Base-by-base conservation (phyloP, 2,888 invertebrate species). In the Dascillus cervinus region DNA sequence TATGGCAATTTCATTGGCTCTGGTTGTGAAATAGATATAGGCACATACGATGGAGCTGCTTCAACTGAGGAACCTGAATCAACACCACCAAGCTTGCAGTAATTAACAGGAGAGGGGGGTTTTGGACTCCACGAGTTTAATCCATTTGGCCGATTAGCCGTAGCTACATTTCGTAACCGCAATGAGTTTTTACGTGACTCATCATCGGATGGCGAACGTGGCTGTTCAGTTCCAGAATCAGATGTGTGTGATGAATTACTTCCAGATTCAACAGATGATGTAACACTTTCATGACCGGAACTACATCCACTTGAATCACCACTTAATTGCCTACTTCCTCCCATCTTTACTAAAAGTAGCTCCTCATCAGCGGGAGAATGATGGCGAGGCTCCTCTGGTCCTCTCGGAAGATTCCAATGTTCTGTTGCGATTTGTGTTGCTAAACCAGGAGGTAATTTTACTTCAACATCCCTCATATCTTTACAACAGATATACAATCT, bases 371-470 rank as follows among this genome's bases (percentile, higher is more conserved):
- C 58, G 26, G 59, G 50, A 3, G 56, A 47, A 11, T 57, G 40
- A 26, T 41, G 47, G 33, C 42, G 47, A 19, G 38, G 45, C 11
- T 50, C 52, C 9, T 50, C 55, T 38, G 49, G 56, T 46, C 61
- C 61, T 50, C 62, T 64, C 22, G 64, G 60, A 2, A 62, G 58
- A 19, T 29, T 43, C 53, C 49, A 53, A 10, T 44, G 43, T 13
- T 53, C 47, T 15, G 43, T 41, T 12, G 43, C 40, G 13, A 47
- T 41, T n/a, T 43, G 45, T 3, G 52, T 48, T 10, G 64, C 72
- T 34, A 82, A 58, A 3, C 81, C 81, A 26, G 73, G 74, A 11
- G 82, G 82, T 39, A 82, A 58, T 46, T 76, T 76, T 8, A 79
- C 74, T 52, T 76, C 75, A 12, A 82, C 76, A 46, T 80, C 74